Conservation (phyloP, 2,888 invertebrate genomes). For the Agrypnus murinus region DNA sequence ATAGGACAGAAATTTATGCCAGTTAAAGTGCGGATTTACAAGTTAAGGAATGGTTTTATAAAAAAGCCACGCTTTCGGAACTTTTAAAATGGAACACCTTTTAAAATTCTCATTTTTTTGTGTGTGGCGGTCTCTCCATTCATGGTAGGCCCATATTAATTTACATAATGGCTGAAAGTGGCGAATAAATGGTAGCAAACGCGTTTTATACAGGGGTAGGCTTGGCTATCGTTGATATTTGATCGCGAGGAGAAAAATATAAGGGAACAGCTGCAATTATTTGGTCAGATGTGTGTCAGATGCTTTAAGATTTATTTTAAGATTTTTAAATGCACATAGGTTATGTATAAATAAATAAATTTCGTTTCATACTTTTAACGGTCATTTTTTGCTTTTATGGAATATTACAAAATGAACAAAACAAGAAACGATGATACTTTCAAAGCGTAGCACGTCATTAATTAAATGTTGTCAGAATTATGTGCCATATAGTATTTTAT, state of each 20-base stretch:
- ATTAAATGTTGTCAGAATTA: no score
- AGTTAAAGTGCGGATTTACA: conserved; percentile 47
- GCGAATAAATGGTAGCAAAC: conserved; percentile 53
- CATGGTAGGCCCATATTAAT: conserved; percentile 60
- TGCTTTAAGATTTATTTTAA: conserved; percentile 44
- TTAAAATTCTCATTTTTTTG: conserved; percentile 53
- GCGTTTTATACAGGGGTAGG: conserved; percentile 48
- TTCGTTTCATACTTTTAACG: no score
- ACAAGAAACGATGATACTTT: no score
- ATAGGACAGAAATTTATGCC: conserved; percentile 38
- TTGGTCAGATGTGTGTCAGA: conserved; percentile 51
- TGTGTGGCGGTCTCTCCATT: conserved; percentile 59
- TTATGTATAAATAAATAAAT: conserved; percentile 19
- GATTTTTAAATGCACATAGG: conserved; percentile 21
- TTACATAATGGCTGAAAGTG: conserved; percentile 61
- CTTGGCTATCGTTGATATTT: conserved; percentile 48
- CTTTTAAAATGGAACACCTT: conserved; percentile 38
- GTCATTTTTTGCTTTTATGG: no score
- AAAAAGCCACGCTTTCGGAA: conserved; percentile 41
- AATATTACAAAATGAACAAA: no score
- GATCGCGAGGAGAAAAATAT: conserved; percentile 45
- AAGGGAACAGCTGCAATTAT: conserved; percentile 56
- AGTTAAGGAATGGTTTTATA: conserved; percentile 43
- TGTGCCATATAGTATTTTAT: no score
- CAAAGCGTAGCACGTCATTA: no score